Evolutionary conservation across 2,797 vertebrate species (phyloP), one percentile per base, ranked within the genome.

Genomic region (Hydrocynus forskahlii): DNA sequence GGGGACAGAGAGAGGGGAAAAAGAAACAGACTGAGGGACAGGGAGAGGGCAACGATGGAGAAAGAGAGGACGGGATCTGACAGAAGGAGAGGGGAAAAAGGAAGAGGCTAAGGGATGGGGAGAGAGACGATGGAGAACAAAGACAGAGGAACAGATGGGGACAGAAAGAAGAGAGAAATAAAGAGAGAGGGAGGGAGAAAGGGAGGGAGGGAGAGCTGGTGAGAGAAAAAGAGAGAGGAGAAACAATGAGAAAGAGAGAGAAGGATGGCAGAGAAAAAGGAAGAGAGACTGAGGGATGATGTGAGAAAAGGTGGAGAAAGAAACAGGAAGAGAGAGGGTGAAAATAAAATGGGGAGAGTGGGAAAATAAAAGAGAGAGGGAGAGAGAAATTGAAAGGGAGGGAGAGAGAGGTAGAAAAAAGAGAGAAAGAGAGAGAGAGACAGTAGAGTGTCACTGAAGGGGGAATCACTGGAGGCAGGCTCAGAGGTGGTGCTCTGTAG

Each of bases 401-500:
- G 66, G n/a, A 50, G 35, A 57, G 68, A 79, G 63, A 17, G 70
- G n/a, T n/a, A n/a, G n/a, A n/a, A n/a, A n/a, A 75, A 25, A 81
- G 83, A 82, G 52, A 66, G 57, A 84, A 76, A 84, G 75, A 91
- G 87, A 88, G 83, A 84, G 88, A 87, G 80, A 80, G 87, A 76
- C 70, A 35, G 80, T 78, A 78, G 79, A 81, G 74, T 48, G 75
- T 84, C 86, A 89, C 88, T 88, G 70, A 78, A 89, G 88, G 91
- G 91, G 84, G 92, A 90, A 89, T 90, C 92, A 92, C 87, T 19
- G 71, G 90, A 89, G 88, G 87, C 89, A 85, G 89, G 90, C 91
- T 93, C 92, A 92, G 92, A 92, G 90, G 89, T 89, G 90, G 87
- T 81, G 92, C 89, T 89, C 91, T 83, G 86, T 91, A 92, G 93